Base-by-base conservation (phyloP, 2,888 invertebrate genomes). In the Syritta pipiens region DNA sequence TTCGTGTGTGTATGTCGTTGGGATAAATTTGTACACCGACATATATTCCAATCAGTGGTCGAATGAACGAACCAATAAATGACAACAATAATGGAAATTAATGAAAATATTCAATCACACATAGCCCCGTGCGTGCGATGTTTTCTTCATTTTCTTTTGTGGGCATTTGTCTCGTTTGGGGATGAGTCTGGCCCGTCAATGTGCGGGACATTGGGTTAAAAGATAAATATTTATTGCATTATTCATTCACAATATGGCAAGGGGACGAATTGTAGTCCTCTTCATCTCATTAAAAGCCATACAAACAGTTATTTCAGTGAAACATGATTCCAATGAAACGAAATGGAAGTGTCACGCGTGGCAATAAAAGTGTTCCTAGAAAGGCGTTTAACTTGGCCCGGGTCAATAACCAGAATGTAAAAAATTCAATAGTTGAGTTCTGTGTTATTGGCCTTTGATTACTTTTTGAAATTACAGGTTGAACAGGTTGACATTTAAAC, bases 31-130 rank as follows among this genome's bases (percentile, higher is more conserved):
- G 26, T 19, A 30, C 30, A 22, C 3, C 19, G 17, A 49, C 55
- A 57, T 68, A 63, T 57, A 76, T 63, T 63, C 68, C 62, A 69
- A 76, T 76, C 69, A 76, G 62, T 57, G 57, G 62, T 57, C 44
- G 40, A 69, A 63, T 46, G 63, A 30, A 57, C 20, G 49, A 69
- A 69, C 76, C 76, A 76, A 76, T 69, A 76, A 76, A 69, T 63
- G 76, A 76, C 63, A 69, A 49, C 57, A 49, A 69, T 76, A 76
- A 76, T 76, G 76, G 37, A 69, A 76, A 76, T 69, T 69, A 69
- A 76, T 69, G 76, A 69, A 76, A 76, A 76, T 69, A 76, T 76
- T 76, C 76, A 69, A 76, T 76, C 76, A 63, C 49, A 24, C 32
- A 40, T 28, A 10, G 12, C 22, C 10, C 5, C 24, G 46, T 0